Conservation (phyloP, 2,888 invertebrate species). For the Steinernema scapterisci region DNA sequence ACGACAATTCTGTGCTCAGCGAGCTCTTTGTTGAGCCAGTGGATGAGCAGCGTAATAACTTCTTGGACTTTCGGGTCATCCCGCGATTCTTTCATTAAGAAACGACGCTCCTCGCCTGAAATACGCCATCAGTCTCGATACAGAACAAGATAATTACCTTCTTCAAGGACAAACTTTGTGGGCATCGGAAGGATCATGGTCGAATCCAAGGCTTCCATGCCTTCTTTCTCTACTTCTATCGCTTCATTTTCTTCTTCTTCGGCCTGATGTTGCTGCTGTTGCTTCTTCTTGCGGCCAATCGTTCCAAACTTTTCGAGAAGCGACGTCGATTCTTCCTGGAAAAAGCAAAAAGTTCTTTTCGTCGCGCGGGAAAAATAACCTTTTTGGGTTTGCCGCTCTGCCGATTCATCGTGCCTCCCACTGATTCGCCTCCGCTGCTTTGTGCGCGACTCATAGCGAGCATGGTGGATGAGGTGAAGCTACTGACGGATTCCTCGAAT, state of each 20-base stretch:
- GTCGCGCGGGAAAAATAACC: background rate
- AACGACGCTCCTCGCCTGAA: conserved; percentile 89
- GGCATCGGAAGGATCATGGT: conserved; percentile 59
- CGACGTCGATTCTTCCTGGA: conserved; percentile 29
- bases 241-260: conserved; percentile 77
- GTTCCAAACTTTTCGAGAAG: conserved; percentile 42
- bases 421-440: conserved; percentile 20
- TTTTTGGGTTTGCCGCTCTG: conserved; percentile 5
- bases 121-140: background rate
- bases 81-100: conserved; percentile 86
- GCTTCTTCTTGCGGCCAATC: conserved; percentile 42
- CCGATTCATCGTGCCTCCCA: conserved; percentile 17
- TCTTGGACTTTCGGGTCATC: conserved; percentile 77
- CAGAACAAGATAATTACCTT: conserved; percentile 69
- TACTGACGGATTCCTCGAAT: no score
- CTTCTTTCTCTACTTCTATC: conserved; percentile 61
- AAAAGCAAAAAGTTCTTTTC: background rate
- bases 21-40: conserved; percentile 98
- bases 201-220: conserved; percentile 65
- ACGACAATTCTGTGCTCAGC: conserved; percentile 95
- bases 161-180: conserved; percentile 73
- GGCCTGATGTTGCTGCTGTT: background rate
- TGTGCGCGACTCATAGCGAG: conserved; percentile 8
- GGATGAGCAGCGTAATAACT: conserved; percentile 77
- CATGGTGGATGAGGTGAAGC: background rate